Base-by-base conservation (phyloP, 1,140 invertebrate genomes). In the Piezodorus guildinii region DNA sequence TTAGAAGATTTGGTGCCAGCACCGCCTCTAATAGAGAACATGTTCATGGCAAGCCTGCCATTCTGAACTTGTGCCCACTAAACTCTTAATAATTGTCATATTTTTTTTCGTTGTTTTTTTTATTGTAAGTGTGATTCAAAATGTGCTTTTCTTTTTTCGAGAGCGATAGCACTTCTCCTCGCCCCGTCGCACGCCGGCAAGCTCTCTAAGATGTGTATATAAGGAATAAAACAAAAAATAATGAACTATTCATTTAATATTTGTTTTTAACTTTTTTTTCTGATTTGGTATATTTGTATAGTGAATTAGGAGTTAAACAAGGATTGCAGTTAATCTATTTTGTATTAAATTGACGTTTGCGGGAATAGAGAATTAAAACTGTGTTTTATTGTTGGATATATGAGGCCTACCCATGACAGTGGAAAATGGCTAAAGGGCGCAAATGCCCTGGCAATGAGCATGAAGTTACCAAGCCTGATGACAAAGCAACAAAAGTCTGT, bases 41-140 rank as follows among this genome's bases (percentile, higher is more conserved):
- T 96, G 88, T 96, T 95, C 74, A 88, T 91, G 67, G 87, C 91
- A 71, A 94, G 88, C 77, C 80, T 96, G 71, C 93, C 94, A 60
- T 97, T 96, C 76, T 96, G 60, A 70, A 67, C 14, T 15, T 9
- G 49, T 9, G 23, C 8, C 17, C 49, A 52, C 16, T 52, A 52
- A 25, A 19, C 17, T 52, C 49, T 52, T 58, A 12, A 6, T 23
- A 58, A 25, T n/a, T n/a, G n/a, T n/a, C n/a, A 14, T n/a, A 58
- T 4, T 27, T 27, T 58, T 25, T n/a, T 5, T 58, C 3, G 8
- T 27, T 23, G 52, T 56, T 56, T 56, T 23, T 27, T 58, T 23
- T 25, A 14, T 8, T 27, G 16, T 58, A 23, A 23, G 17, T 58
- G 54, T 58, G 17, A 21, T 12, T 19, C 14, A n/a, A 19, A 49